A percentile compares a stretch with the other conserved stretches of the same genome.
Evolutionary conservation across 92 coral and sea anemone genomes (phyloP).

Genomic region (Epizoanthus ramosus): DNA sequence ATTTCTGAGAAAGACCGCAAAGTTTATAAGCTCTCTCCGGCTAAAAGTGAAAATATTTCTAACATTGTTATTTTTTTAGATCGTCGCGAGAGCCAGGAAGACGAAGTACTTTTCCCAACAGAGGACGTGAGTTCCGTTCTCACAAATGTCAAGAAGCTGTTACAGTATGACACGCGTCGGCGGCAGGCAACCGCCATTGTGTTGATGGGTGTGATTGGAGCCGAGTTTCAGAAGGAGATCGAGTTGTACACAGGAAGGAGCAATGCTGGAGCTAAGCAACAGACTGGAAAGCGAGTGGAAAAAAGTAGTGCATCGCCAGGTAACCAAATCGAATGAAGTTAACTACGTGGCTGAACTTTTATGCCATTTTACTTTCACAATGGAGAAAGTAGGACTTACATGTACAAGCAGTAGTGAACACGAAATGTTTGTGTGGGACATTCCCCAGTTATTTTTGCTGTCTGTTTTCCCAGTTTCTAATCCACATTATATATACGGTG

Average conservation of each 20-base stretch:
- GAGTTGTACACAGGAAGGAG: slow-evolving; percentile 71
- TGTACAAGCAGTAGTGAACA: too few species aligned
- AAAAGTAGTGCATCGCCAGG: slow-evolving; percentile 51
- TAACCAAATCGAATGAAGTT: neutral
- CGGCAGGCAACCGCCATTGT: slow-evolving; percentile 99
- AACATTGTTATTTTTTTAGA: slow-evolving; percentile 46
- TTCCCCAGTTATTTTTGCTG: too few species aligned
- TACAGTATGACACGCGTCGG: slow-evolving; percentile 96
- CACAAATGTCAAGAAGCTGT: slow-evolving; percentile 95
- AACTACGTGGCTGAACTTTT: too few species aligned
- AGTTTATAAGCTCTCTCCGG: too few species aligned
- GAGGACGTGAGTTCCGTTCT: slow-evolving; percentile 92
- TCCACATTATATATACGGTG: too few species aligned
- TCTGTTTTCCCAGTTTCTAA: too few species aligned
- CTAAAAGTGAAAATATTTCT: neutral
- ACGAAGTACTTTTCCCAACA: slow-evolving; percentile 88
- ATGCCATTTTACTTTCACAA: too few species aligned
- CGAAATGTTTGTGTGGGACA: too few species aligned
- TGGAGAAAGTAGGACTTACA: too few species aligned
- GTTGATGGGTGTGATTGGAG: slow-evolving; percentile 96
- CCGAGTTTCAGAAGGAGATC: slow-evolving; percentile 94
- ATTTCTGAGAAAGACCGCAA: too few species aligned
- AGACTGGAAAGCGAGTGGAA: slow-evolving; percentile 20
- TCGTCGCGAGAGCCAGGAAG: slow-evolving; percentile 69
- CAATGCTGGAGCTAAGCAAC: slow-evolving; percentile 9